A percentile compares a stretch with the other conserved stretches of the same genome.
Conservation (phyloP, 2,797 vertebrate species). For the Pipistrellus pipistrellus region DNA sequence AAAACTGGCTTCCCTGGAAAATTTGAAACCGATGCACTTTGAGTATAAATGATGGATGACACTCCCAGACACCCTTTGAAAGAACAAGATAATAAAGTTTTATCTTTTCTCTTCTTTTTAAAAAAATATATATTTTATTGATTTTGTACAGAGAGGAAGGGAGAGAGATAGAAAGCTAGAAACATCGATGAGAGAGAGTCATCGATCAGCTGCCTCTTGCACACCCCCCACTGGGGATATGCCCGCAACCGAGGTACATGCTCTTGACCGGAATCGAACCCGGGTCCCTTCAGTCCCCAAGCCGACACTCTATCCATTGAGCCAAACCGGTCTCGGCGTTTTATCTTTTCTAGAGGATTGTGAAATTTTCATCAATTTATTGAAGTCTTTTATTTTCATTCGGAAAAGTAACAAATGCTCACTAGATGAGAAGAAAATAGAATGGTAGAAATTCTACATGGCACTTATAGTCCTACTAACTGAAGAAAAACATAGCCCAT, state of each 20-base stretch:
- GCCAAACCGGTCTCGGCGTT: neutral
- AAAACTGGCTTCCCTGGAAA: neutral
- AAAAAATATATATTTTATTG: too few relatives aligned
- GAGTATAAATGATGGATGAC: neutral
- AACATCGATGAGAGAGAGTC: too few relatives aligned
- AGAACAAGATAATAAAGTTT: neutral
- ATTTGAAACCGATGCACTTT: neutral
- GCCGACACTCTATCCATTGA: too few relatives aligned
- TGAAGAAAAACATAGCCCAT: neutral
- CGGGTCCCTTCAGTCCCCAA: too few relatives aligned
- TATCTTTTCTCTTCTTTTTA: neutral
- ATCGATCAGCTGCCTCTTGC: too few relatives aligned
- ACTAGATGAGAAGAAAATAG: neutral
- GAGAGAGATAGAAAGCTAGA: too few relatives aligned
- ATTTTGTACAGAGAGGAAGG: too few relatives aligned
- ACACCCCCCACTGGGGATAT: too few relatives aligned
- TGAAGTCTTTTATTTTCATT: slow-evolving; percentile 45
- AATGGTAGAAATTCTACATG: neutral
- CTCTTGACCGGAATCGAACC: too few relatives aligned
- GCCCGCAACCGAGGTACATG: too few relatives aligned
- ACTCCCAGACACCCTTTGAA: neutral
- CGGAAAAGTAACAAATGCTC: slow-evolving; percentile 18
- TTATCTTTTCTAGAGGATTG: neutral
- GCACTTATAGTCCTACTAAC: neutral
- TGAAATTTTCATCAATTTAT: slow-evolving; percentile 1